Evolutionary conservation across 2,797 vertebrate species (phyloP), one percentile per base, ranked within the genome.

Genomic region (Trachops cirrhosus): DNA sequence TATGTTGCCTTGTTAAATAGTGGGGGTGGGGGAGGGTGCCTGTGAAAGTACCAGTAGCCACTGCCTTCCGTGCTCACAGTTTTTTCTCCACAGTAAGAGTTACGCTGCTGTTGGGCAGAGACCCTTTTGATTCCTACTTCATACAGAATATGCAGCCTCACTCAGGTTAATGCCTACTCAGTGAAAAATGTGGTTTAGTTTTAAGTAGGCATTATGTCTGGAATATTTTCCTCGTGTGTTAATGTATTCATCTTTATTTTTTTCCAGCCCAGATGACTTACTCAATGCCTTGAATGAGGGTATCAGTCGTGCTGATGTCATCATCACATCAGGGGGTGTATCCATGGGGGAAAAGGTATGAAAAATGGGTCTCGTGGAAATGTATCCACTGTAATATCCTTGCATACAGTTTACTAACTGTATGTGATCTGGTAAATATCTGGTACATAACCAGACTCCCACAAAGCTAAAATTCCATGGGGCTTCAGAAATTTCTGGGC

Each of bases 261-360:
- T 96, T 98, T 98, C 96, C 98, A 99, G 99, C 98, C 99, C 99
- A 93, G 99, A 99, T 97, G 99, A 99, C 98, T 99, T 99, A 98
- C 99, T 99, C 97, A 99, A 99, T 93, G 99, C 99, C 97, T 99
- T 99, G 97, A 99, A 99, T 88, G 99, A 99, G 98, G 99, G 99
- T 96, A 99, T 99, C 98, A 99, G 99, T 97, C 99, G 99, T 91
- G 99, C 99, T 90, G 99, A 99, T 97, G 99, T 99, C 98, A 99
- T 99, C 98, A 99, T 99, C 98, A 99, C 99, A 95, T 99, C 99
- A 97, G 99, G 99, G 96, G 99, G 99, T 2, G 99, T 99, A 96
- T 99, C 99, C 93, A 99, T 99, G 99, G 99, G 99, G 92, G 99
- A 99, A 98, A 99, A 99, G 99, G 99, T 99, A 98, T 97, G 98